Evolutionary conservation across 2,888 invertebrate species (phyloP), one percentile per base, ranked within the genome.

Genomic region (Cheilosia soror): DNA sequence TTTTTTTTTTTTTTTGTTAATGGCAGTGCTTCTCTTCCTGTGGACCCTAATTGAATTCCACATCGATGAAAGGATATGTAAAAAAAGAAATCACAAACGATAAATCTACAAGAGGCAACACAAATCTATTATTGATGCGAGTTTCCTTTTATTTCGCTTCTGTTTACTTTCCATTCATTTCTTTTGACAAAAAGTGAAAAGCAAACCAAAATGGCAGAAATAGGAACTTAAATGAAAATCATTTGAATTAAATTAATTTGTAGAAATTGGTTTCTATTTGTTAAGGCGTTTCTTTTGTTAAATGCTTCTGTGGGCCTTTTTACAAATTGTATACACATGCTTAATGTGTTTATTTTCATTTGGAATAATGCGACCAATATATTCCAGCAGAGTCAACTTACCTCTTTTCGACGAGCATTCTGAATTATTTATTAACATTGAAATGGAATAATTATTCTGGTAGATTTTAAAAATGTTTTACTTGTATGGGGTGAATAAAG

Each of bases 51-150:
- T 83, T 83, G 83, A 83, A 83, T 83, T 83, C 68, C 37, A 62
- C 78, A 78, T 83, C 72, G 62, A 73, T 66, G 62, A 65, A 60
- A 60, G 49, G 44, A 68, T 55, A 82, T 60, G 78, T 78, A 66
- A 83, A 63, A 72, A 83, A 63, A 66, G 49, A 65, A 66, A 72
- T 68, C 82, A 68, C 83, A 79, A 79, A 73, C 66, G 72, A 73
- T 83, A 68, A 79, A 66, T 60, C 72, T 73, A 53, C 20, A 29
- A 57, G 31, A 73, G 40, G 47, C 51, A 73, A 78, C 68, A 68
- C 66, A 79, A 79, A 83, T 83, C 78, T 79, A 79, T 79, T 73
- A 78, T 83, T 83, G 78, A 83, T 79, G 73, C n/a, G 79, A 73
- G 47, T 63, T 79, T 79, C 47, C 37, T 62, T 42, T 72, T 47